Evolutionary conservation across 2,113 vertebrate genomes (phyloP), one percentile per base, ranked within the genome.

Genomic region (Ptilorrhoa leucosticta): DNA sequence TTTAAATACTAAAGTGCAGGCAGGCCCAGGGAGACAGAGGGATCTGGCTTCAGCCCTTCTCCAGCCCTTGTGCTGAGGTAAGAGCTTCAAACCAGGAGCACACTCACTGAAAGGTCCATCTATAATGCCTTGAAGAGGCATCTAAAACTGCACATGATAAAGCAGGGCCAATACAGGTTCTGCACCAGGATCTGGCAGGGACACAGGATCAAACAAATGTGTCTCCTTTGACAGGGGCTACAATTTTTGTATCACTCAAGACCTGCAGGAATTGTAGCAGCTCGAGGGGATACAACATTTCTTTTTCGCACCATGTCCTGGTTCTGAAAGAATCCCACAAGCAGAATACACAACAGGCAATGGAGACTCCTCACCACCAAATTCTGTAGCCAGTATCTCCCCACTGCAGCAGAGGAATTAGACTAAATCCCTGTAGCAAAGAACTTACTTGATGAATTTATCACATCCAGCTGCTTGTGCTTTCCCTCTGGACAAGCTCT

Each of bases 191-290:
- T 15, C 22, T n/a, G 11, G 26, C 35, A 71, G 33, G 24, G 60
- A 35, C 27, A 47, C 7, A 12, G 16, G 6, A 51, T 27, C n/a
- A 81, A 81, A 58, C 18, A 54, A 33, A 9, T 2, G 13, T 8
- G 22, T 40, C n/a, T 63, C 11, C 19, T 26, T 23, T 73, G 60
- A 73, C 75, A 72, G 0, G 0, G 31, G 45, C 9, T 40, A 40
- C 22, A 37, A 31, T 39, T 50, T 70, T 28, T 87, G 4, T 20
- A 45, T 35, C 0, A 0, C 28, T 48, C 33, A 10, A 23, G 54
- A 81, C 22, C 44, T 39, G 11, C 48, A 77, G 44, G 35, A 68
- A 83, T 13, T 68, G 1, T 22, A 79, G 72, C 31, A 84, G 35
- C 33, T 69, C 1, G 0, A 10, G 7, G 18, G 9, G 33, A 81